phyloP scores from a whole-genome alignment of 2,797 vertebrate species.

The Kryptolebias ocellatus region DNA sequence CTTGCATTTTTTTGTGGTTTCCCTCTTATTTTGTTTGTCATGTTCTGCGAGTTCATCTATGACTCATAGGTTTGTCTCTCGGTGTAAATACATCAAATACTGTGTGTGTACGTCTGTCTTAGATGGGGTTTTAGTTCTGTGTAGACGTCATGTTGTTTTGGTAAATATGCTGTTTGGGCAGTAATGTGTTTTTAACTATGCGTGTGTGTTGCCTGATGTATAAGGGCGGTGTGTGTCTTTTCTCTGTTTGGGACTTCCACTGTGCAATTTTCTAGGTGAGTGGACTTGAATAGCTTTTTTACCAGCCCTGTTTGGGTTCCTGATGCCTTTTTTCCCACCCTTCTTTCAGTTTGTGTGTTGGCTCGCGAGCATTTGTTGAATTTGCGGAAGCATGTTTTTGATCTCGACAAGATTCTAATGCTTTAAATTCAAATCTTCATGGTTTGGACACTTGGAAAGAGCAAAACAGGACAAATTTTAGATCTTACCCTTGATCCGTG shows the following conservation, averaged over 20 bases:
- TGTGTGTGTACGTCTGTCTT: background rate
- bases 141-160: slow-evolving; percentile 2
- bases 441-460: too few species aligned
- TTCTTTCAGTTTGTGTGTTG: slow-evolving; percentile 14
- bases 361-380: slow-evolving; percentile 5
- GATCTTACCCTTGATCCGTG: too few species aligned
- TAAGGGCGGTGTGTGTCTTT: slow-evolving; percentile 1
- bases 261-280: slow-evolving; percentile 69
- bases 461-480: too few species aligned
- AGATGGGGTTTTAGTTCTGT: background rate
- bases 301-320: slow-evolving; percentile 34
- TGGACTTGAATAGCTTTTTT: slow-evolving; percentile 61
- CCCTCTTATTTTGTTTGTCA: background rate
- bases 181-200: slow-evolving; percentile 39
- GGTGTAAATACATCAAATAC: background rate
- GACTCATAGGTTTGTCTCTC: slow-evolving; percentile 20
- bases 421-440: too few species aligned
- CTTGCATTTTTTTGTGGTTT: background rate
- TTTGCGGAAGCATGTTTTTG: background rate
- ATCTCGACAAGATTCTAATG: background rate
- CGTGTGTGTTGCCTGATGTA: slow-evolving; percentile 32
- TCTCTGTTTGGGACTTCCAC: slow-evolving; percentile 53
- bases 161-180: slow-evolving; percentile 14
- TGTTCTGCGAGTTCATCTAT: slow-evolving; percentile 32
- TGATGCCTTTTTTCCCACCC: slow-evolving; percentile 19